phyloP scores from a whole-genome alignment of 2,888 invertebrate species.

The Unio pictorum region DNA sequence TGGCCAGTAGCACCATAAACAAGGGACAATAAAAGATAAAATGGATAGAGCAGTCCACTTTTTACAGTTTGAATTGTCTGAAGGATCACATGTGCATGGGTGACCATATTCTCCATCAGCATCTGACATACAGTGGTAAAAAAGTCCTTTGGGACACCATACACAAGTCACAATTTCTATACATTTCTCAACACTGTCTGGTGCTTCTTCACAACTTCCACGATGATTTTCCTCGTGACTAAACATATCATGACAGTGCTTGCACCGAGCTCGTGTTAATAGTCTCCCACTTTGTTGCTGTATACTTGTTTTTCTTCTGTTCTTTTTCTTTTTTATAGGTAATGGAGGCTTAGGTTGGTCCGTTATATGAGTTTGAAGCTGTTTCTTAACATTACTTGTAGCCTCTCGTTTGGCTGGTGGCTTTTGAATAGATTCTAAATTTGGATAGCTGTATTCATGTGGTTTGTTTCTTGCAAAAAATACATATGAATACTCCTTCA shows the following conservation, averaged over 20 bases:
- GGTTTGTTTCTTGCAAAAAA: constrained; percentile 57
- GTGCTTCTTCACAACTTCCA: constrained; percentile 83
- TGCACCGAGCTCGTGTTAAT: constrained; percentile 68
- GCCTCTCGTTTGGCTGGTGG: constrained; percentile 60
- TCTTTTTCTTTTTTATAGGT: constrained; percentile 64
- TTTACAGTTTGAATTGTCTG: constrained; percentile 73
- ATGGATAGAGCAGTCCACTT: constrained; percentile 90
- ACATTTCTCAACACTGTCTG: constrained; percentile 85
- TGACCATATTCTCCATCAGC: constrained; percentile 84
- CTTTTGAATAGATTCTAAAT: constrained; percentile 73
- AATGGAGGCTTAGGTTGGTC: constrained; percentile 72
- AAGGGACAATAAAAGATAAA: constrained; percentile 90
- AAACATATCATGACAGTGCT: constrained; percentile 77
- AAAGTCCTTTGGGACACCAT: constrained; percentile 88
- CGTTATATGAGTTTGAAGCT: constrained; percentile 28
- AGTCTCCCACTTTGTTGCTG: constrained; percentile 32
- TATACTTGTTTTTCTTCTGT: constrained; percentile 47
- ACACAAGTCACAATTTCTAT: constrained; percentile 89
- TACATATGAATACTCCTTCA: constrained; percentile 62
- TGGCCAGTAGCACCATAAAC: constrained; percentile 94
- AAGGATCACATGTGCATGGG: constrained; percentile 84
- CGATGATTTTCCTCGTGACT: constrained; percentile 85
- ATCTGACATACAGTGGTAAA: constrained; percentile 95
- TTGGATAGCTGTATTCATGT: constrained; percentile 91
- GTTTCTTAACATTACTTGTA: constrained; percentile 54